Evolutionary conservation across 2,113 vertebrate genomes (phyloP).

Genomic region (Anoura caudifer): DNA sequence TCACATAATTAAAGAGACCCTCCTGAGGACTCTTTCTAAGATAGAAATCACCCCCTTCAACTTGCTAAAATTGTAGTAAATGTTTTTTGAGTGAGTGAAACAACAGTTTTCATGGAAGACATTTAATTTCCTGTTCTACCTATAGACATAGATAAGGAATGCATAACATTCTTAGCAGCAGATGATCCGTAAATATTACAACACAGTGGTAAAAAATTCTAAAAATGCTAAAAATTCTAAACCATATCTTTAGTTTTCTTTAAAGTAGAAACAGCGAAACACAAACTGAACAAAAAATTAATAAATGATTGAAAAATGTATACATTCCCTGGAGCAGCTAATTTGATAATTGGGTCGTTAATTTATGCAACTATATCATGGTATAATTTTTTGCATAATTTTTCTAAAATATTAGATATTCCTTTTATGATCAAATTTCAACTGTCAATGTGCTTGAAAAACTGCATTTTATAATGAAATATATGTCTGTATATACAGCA

Average conservation of each 20-base stretch:
- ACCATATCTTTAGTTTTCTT: neutral
- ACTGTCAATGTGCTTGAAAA: neutral
- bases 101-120: slow-evolving; percentile 21
- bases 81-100: slow-evolving; percentile 32
- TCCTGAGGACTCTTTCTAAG: neutral
- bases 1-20: neutral
- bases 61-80: neutral
- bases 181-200: neutral
- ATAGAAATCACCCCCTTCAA: neutral
- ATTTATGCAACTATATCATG: neutral
- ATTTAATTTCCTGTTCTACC: slow-evolving; percentile 65
- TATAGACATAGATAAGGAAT: slow-evolving; percentile 41
- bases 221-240: slow-evolving; percentile 20
- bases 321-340: neutral
- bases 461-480: neutral
- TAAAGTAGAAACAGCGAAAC: neutral
- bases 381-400: neutral
- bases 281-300: neutral
- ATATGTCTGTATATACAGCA: neutral
- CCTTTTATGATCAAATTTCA: slow-evolving; percentile 1
- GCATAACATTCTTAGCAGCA: slow-evolving; percentile 21
- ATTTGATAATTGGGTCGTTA: neutral
- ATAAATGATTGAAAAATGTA: neutral
- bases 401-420: slow-evolving; percentile 7
- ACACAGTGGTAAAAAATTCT: neutral